These are phyloP conservation scores for Arge pagana DNA, from an alignment of 2,888 invertebrate genomes.

Conservation along the genomic window DNA sequence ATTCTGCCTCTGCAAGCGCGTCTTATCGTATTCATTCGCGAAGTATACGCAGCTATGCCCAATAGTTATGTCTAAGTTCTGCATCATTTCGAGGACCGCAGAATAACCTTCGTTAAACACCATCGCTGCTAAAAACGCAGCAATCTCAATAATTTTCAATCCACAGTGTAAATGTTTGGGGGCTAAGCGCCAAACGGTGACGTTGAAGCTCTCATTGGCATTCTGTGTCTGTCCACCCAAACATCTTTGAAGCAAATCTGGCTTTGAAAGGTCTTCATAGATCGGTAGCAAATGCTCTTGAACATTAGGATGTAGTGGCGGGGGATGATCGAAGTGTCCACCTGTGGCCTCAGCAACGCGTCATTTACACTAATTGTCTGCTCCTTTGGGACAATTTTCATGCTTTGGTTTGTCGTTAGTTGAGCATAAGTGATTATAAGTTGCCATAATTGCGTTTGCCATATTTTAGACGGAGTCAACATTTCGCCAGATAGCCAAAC, in stretches of 20 bases:
- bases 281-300: constrained; percentile 24
- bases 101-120: constrained; percentile 4
- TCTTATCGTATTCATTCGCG: neutral
- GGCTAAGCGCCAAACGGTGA: constrained; percentile 20
- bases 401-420: constrained; percentile 31
- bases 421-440: constrained; percentile 29
- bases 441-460: constrained; percentile 33
- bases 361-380: constrained; percentile 31
- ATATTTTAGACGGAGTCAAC: constrained; percentile 31
- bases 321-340: constrained; percentile 19
- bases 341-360: constrained; percentile 19
- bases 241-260: constrained; percentile 25
- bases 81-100: neutral
- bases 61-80: constrained; percentile 2
- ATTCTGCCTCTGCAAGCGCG: neutral
- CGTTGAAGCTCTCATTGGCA: constrained; percentile 7
- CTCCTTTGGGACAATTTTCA: constrained; percentile 28
- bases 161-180: constrained; percentile 25
- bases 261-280: constrained; percentile 22
- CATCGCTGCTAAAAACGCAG: constrained; percentile 13
- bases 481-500: constrained; percentile 33
- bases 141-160: constrained; percentile 22
- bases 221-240: constrained; percentile 22
- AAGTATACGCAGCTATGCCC: neutral
- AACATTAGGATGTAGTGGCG: constrained; percentile 23